These are phyloP conservation scores for Pangasianodon hypophthalmus DNA, from an alignment of 2,113 vertebrate species.

Conservation along the genomic window DNA sequence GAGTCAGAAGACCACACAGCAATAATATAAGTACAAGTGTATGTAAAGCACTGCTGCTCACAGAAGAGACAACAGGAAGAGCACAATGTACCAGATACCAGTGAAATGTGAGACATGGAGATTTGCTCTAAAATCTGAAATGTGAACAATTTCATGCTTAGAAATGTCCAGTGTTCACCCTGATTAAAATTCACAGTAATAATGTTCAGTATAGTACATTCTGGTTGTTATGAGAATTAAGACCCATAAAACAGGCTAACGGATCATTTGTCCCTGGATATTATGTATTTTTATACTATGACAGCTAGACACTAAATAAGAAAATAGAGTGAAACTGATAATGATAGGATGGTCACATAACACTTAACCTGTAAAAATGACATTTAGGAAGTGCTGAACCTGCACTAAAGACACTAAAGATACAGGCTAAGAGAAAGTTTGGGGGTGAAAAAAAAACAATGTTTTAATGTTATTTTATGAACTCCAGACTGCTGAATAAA, in stretches of 20 bases:
- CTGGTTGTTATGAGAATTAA: background rate
- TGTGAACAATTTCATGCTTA: background rate
- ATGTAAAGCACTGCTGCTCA: constrained; percentile 24
- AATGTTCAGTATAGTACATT: background rate
- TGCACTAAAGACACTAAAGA: background rate
- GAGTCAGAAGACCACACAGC: constrained; percentile 38
- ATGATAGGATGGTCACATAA: background rate
- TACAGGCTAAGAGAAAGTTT: background rate
- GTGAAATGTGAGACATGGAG: background rate
- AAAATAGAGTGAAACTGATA: too few species aligned
- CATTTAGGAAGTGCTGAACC: too few species aligned
- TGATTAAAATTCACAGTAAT: background rate
- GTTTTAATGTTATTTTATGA: background rate
- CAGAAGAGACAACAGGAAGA: background rate
- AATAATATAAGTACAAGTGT: constrained; percentile 45
- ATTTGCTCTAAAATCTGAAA: background rate
- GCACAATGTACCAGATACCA: background rate
- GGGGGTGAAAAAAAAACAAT: background rate
- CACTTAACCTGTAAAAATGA: too few species aligned
- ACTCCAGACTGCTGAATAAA: background rate
- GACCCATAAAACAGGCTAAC: background rate
- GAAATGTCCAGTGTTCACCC: background rate
- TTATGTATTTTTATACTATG: background rate
- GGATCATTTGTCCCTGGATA: background rate
- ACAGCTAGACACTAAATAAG: background rate